Evolutionary conservation across 2,888 invertebrate species (phyloP), one percentile per base, ranked within the genome.

Genomic region (Calameuta pallipes): DNA sequence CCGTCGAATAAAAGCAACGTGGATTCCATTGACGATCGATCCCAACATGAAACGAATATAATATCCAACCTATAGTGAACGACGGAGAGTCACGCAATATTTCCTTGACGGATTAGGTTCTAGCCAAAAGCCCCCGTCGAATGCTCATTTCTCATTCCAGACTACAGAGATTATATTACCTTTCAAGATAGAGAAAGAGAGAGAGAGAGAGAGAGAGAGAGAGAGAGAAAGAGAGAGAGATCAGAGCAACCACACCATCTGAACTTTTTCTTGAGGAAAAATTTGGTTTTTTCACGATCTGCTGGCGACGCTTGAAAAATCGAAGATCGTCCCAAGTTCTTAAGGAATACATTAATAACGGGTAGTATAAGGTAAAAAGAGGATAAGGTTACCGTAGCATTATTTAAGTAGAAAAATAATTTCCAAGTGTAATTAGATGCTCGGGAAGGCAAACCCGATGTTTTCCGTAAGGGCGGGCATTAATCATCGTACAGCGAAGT

Each of bases 401-500:
- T 79, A 76, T 81, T 76, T 79, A 79, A 76, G 69, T 30, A 69
- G 75, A 82, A 77, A 82, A 82, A 82, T 78, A 82, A 82, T 82
- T 80, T 82, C 77, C 78, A 80, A 82, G 80, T 78, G 82, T 80
- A 82, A 82, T 82, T 82, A 82, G 82, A 82, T 82, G 80, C 78
- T 80, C 82, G 36, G 75, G 56, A 31, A 68, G 77, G 71, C 76
- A 41, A 74, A 75, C 71, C 69, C 37, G 75, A 76, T 78, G 80
- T 85, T 82, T 81, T 75, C 73, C 75, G 75, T 78, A 76, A 75
- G 36, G 74, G 74, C 76, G 75, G 76, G 76, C 84, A 85, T 85
- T 85, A 85, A 85, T 85, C 85, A 85, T 82, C 23, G 56, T 56
- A 23, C 56, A 23, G 56, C 6, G 9, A 9, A 23, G 56, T 56